These are phyloP conservation scores for Mya arenaria DNA, from an alignment of 1,140 invertebrate genomes.

Conservation along the genomic window DNA sequence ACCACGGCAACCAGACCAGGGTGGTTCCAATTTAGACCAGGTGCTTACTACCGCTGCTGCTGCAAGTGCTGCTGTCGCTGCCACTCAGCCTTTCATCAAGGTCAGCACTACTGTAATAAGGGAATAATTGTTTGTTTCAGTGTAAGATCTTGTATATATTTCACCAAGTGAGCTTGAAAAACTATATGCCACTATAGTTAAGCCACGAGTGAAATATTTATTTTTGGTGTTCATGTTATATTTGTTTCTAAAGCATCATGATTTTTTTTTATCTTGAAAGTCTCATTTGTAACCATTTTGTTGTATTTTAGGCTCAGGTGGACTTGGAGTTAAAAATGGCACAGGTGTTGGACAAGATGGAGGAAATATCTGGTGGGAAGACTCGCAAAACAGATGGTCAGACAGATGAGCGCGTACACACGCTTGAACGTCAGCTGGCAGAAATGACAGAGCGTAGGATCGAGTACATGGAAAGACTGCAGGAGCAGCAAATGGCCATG, in stretches of 20 bases:
- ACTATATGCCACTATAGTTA: too few relatives aligned
- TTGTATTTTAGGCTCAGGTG: conserved; percentile 65
- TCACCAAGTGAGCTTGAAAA: too few relatives aligned
- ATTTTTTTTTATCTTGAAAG: too few relatives aligned
- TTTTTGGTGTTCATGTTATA: too few relatives aligned
- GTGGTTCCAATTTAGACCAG: conserved; percentile 55
- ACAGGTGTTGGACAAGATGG: conserved; percentile 64
- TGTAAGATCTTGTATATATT: too few relatives aligned
- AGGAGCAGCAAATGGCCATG: conserved; percentile 72
- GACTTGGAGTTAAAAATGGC: conserved; percentile 73
- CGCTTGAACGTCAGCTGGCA: conserved; percentile 69
- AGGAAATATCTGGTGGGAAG: conserved; percentile 2
- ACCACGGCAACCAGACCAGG: neutral
- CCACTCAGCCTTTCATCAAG: conserved; percentile 75
- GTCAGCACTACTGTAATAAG: conserved; percentile 44
- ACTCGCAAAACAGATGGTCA: conserved; percentile 37
- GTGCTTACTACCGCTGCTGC: conserved; percentile 70
- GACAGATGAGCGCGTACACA: conserved; percentile 53
- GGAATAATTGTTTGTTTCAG: neutral
- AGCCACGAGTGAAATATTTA: too few relatives aligned
- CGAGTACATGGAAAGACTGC: conserved; percentile 70
- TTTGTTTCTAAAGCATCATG: too few relatives aligned
- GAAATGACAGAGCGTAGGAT: conserved; percentile 72
- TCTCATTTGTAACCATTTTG: too few relatives aligned
- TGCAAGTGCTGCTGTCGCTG: conserved; percentile 75